Evolutionary conservation across 2,888 invertebrate species (phyloP), one percentile per base, ranked within the genome.

Genomic region (Cabera pusaria): DNA sequence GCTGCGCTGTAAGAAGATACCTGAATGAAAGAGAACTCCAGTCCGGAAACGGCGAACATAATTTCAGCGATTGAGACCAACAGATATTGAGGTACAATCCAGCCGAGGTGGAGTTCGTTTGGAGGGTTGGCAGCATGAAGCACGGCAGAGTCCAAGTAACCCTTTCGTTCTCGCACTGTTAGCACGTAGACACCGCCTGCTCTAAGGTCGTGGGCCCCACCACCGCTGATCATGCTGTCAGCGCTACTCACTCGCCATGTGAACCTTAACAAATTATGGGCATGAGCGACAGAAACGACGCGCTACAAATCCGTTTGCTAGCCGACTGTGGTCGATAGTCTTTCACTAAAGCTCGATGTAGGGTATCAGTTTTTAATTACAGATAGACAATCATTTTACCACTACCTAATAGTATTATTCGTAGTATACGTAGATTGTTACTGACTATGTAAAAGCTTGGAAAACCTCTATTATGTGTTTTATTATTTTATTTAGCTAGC

Each of bases 21-120:
- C 90, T 95, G 94, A 1, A 94, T 94, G 65, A 96, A 96, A 1
- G 96, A 94, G 74, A 96, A 96, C 62, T 95, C 93, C 8, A 96
- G 83, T 0, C 96, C 96, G 1, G 96, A 94, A 3, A 96, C 92
- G 0, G 95, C 94, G 65, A 96, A 95, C 89, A 96, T 92, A 23
- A 96, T 93, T 80, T 97, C 96, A 0, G 94, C 96, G 1, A 93
- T 71, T 0, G 96, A 95, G 33, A 97, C 93, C 5, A 96, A 81
- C 17, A 95, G 70, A 67, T 96, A 96, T 72, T 96, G 96, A 0
- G 96, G 96, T 10, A 95, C 77, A 52, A 95, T 92, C 93, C 93
- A 95, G 1, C 92, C 74, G 59, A 95, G 92, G 44, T 92, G 91
- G 2, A 95, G 76, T 11, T 90, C 91, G 65, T 94, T 94, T 6